Conservation (phyloP, 35 echinoderm and acorn worm species). For the Chiridota heheva region DNA sequence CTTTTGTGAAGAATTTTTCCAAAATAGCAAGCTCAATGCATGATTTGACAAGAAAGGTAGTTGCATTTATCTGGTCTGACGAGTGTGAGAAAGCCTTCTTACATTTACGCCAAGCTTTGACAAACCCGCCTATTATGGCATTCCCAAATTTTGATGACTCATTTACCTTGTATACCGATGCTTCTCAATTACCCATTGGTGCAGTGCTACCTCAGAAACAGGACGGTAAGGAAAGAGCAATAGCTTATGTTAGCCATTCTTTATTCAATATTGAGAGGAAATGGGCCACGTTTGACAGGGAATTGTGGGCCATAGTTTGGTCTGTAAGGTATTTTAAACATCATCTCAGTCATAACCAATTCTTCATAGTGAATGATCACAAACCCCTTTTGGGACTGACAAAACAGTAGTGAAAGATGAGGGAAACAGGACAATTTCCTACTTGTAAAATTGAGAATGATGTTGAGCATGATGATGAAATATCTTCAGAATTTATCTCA, state of each 20-base stretch:
- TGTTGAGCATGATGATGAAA: no score
- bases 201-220: slow-evolving; percentile 45
- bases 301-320: slow-evolving; percentile 39
- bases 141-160: slow-evolving; percentile 36
- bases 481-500: no score
- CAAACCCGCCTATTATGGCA: slow-evolving; percentile 39
- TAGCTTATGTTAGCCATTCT: slow-evolving; percentile 49
- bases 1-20: slow-evolving; percentile 38
- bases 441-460: no score
- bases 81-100: slow-evolving; percentile 62
- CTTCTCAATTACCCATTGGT: slow-evolving; percentile 31
- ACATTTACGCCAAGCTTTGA: slow-evolving; percentile 32
- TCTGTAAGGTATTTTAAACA: slow-evolving; percentile 43
- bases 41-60: neutral
- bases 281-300: slow-evolving; percentile 19
- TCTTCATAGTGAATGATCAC: neutral
- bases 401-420: no score
- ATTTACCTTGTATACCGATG: slow-evolving; percentile 56
- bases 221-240: slow-evolving; percentile 43
- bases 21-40: slow-evolving; percentile 33
- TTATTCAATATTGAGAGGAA: slow-evolving; percentile 3
- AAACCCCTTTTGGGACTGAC: no score
- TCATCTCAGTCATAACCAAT: slow-evolving; percentile 3
- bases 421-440: no score
- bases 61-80: slow-evolving; percentile 48